A percentile compares a stretch with the other conserved stretches of the same genome.
phyloP scores from a whole-genome alignment of 2,888 invertebrate species.

The Leptura quadrifasciata region DNA sequence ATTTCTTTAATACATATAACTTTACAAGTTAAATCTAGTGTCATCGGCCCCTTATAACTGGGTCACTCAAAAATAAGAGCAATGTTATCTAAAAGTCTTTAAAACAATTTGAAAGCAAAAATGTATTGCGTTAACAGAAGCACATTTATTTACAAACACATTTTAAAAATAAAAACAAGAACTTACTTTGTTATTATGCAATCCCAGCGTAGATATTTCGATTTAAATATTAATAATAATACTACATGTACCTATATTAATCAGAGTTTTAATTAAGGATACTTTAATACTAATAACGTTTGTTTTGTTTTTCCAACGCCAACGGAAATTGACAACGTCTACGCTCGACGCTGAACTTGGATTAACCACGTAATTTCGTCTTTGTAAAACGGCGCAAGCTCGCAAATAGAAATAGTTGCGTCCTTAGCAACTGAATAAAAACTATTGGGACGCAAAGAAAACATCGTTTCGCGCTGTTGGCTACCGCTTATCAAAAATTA shows the following conservation, averaged over 20 bases:
- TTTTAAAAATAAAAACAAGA: conserved; percentile 13
- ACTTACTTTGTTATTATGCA: conserved; percentile 40
- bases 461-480: conserved; percentile 25
- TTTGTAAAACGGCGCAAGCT: conserved; percentile 38
- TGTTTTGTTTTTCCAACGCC: conserved; percentile 15
- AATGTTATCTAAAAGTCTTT: too few relatives aligned
- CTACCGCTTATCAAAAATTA: conserved; percentile 29
- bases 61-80: too few relatives aligned
- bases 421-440: conserved; percentile 38
- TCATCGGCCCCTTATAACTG: too few relatives aligned
- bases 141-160: background rate
- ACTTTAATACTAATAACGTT: background rate
- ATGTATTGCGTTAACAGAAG: background rate
- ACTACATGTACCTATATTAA: background rate
- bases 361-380: conserved; percentile 71
- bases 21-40: too few relatives aligned
- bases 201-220: conserved; percentile 24
- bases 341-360: conserved; percentile 70
- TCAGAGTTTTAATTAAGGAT: background rate
- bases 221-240: background rate
- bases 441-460: conserved; percentile 24
- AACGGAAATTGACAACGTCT: conserved; percentile 35
- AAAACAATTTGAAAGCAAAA: too few relatives aligned
- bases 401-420: conserved; percentile 42
- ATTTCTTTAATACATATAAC: too few relatives aligned